Base-by-base conservation (phyloP, 2,888 invertebrate genomes). In the Rotaria macrura region DNA sequence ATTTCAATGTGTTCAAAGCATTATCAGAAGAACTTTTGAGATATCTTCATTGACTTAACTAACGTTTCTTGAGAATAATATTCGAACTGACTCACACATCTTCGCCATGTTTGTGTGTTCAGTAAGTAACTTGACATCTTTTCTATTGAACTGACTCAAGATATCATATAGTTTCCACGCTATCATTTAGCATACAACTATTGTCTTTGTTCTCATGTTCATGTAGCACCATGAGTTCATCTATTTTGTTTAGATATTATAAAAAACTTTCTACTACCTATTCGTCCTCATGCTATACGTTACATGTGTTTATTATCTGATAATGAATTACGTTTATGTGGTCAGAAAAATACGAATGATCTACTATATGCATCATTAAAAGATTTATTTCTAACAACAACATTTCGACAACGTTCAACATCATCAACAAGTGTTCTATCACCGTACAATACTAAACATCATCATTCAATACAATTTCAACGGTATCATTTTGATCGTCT, bases 341-440 rank as follows among this genome's bases (percentile, higher is more conserved):
- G 95, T 65, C 95, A 95, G 57, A 94, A 96, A 88, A 95, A 95
- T 88, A 96, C 96, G 95, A 96, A 96, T 89, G 95, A 96, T 92
- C 95, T 96, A 90, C 96, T 96, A 93, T 96, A 96, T 96, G 95
- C 95, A 87, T 95, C 96, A 20, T 94, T 96, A 79, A 96, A 96
- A 89, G 96, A 96, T 91, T 96, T 96, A 0, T 74, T 9, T 23
- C 29, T 84, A 54, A 52, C 55, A 23, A 84, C 72, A 49, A 72
- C 84, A 25, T 84, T 49, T 55, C 54, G 54, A 40, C 54, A 57
- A 54, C 84, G 84, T 49, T 54, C 84, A 25, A 40, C 54, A 25
- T 57, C 84, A 87, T 90, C 65, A 90, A 90, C 55, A 88, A 89
- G 87, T 94, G 94, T n/a, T 96, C 95, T 89, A 96, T 96, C 89